Base-by-base conservation (phyloP, 2,113 vertebrate genomes). In the Ailurus styani region DNA sequence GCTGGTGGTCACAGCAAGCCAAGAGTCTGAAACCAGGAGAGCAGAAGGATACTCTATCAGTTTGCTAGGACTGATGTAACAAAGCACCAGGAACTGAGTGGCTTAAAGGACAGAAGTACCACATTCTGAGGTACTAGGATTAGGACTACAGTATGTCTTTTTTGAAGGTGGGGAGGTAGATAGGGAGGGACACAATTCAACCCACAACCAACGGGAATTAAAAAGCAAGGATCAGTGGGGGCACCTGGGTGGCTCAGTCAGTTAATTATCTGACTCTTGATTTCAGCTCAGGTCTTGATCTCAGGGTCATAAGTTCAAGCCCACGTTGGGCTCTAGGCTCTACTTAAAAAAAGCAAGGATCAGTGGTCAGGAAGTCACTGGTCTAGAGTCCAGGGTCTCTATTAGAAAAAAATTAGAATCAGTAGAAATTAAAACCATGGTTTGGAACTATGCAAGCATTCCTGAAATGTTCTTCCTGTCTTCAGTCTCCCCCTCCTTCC, bases 141-240 rank as follows among this genome's bases (percentile, higher is more conserved):
- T 77, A 82, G 15, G 40, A 85, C 37, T 96, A 29, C 55, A 94
- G 52, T 8, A 3, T 57, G 60, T 72, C 14, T 92, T 86, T 88
- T n/a, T 15, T 1, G 15, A 52, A 31, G 45, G 11, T 25, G n/a
- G 7, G 1, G 1, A 3, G 1, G 4, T 13, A 6, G 15, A 5
- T 20, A 21, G 17, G 18, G 8, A 55, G 72, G 13, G 75, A 45
- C 3, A 88, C 29, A n/a, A 86, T 25, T 86, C 15, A 82, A 78
- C 29, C 18, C 37, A 21, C 37, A 64, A 62, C 34, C 14, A 31
- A 66, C 0, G 47, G 12, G 45, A 87, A 70, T 68, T 66, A 79
- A 84, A 93, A 84, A 72, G 15, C 8, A 78, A 77, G 37, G 11
- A 77, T 55, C 25, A n/a, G 57, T 42, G 64, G 12, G 66, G 34